These are phyloP conservation scores for Argyra leucocephala DNA, from an alignment of 2,888 invertebrate species.

Conservation along the genomic window DNA sequence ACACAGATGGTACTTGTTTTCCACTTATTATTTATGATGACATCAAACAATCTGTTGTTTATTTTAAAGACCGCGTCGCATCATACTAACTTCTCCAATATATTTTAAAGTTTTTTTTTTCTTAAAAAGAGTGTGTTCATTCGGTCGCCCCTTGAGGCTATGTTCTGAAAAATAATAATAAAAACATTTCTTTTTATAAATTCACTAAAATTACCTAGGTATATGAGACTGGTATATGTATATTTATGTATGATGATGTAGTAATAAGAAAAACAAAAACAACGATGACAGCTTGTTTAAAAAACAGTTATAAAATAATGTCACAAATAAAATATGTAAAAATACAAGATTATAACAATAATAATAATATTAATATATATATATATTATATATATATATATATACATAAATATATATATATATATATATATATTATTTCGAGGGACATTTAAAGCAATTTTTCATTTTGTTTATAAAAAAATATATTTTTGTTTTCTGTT, in stretches of 20 bases:
- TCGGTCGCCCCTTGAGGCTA: background rate
- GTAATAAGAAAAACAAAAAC: background rate
- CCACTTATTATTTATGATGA: conserved; percentile 6
- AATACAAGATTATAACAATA: background rate
- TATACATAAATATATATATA: too few relatives aligned
- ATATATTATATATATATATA: too few relatives aligned
- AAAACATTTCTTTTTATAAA: background rate
- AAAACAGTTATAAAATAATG: conserved; percentile 2
- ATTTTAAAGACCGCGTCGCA: conserved; percentile 11
- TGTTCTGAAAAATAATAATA: background rate
- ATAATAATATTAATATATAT: too few relatives aligned
- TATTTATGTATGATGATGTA: background rate
- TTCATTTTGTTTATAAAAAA: background rate
- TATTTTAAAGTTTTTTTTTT: too few relatives aligned
- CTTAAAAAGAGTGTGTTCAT: background rate
- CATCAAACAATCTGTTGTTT: conserved; percentile 15
- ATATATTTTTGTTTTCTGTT: background rate
- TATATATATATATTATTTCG: too few relatives aligned
- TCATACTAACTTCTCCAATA: too few relatives aligned
- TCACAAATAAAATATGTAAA: background rate
- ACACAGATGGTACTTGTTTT: conserved; percentile 3
- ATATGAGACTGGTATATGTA: background rate
- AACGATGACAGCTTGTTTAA: conserved; percentile 1
- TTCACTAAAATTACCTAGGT: background rate
- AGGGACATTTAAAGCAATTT: background rate